These are phyloP conservation scores for Sebastes minor DNA, from an alignment of 2,797 vertebrate species.

Conservation along the genomic window DNA sequence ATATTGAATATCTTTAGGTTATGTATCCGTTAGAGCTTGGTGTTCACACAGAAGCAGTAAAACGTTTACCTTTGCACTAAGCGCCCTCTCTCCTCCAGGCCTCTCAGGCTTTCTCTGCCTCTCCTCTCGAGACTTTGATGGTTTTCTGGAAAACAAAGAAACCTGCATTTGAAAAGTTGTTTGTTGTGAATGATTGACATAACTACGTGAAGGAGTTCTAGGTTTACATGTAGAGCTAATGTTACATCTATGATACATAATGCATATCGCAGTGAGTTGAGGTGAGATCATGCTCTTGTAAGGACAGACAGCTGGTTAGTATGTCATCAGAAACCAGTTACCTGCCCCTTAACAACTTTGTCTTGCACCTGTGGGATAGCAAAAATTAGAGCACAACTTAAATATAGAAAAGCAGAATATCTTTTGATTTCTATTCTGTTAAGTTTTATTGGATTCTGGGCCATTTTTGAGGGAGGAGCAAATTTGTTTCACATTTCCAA, in stretches of 20 bases:
- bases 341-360: constrained; percentile 78
- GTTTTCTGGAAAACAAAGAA: constrained; percentile 66
- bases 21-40: background rate
- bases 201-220: background rate
- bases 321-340: constrained; percentile 59
- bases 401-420: background rate
- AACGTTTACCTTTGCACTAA: constrained; percentile 65
- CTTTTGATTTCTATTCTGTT: background rate
- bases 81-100: constrained; percentile 47
- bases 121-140: constrained; percentile 54
- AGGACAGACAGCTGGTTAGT: constrained; percentile 52
- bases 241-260: constrained; percentile 10
- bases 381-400: constrained; percentile 33
- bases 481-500: background rate
- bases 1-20: background rate
- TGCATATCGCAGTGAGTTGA: background rate
- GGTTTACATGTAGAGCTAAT: background rate
- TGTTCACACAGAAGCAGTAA: background rate
- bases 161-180: background rate
- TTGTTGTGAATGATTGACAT: background rate
- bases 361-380: constrained; percentile 76
- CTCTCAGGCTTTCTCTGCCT: constrained; percentile 46
- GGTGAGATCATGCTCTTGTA: constrained; percentile 39
- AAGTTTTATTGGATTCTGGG: background rate
- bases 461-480: background rate